Conservation (phyloP, 2,113 vertebrate genomes). For the Microtus montanus region DNA sequence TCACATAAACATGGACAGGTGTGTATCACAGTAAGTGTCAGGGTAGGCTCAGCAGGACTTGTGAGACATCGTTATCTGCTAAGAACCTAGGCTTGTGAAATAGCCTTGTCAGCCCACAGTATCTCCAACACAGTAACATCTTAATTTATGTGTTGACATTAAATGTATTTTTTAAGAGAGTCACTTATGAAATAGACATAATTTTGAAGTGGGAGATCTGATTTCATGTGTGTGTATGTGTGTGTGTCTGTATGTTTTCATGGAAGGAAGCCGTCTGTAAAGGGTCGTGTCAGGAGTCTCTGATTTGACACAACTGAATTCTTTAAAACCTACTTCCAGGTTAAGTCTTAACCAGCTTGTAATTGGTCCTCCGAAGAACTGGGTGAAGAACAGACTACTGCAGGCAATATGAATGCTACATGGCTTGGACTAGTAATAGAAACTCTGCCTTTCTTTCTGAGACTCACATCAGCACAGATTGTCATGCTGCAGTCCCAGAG, state of each 20-base stretch:
- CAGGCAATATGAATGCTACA: neutral
- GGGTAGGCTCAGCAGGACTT: neutral
- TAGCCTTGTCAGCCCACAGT: neutral
- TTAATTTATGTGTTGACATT: neutral
- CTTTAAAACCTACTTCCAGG: neutral
- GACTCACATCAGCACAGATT: neutral
- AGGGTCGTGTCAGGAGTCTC: neutral
- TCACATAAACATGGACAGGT: neutral
- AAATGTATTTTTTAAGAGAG: neutral
- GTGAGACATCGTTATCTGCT: neutral
- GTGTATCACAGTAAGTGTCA: neutral
- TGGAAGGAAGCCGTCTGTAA: neutral
- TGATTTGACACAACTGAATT: neutral
- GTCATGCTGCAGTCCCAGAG: neutral
- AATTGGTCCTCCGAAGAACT: neutral
- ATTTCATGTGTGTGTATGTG: neutral
- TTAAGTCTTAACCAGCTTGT: neutral
- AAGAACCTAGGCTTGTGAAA: neutral
- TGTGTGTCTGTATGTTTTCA: neutral
- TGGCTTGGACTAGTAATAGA: neutral
- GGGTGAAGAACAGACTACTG: neutral
- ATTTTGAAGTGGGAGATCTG: neutral
- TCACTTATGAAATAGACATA: neutral
- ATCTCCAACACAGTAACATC: constrained; percentile 12
- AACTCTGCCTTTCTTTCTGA: neutral